These are phyloP conservation scores for Phyllostomus discolor DNA, from an alignment of 2,113 vertebrate genomes.

Conservation along the genomic window DNA sequence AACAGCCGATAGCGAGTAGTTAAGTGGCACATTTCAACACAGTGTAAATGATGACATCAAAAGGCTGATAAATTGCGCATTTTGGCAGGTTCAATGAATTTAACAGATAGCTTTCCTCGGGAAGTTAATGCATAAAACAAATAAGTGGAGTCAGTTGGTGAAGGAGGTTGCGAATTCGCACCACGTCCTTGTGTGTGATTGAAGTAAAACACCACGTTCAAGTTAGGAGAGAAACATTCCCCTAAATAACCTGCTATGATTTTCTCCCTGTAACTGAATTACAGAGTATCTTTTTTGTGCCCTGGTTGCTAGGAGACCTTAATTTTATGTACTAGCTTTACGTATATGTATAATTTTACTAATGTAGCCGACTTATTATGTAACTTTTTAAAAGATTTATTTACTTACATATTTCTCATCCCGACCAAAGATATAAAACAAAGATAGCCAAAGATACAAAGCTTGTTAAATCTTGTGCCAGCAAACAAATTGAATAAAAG, in stretches of 20 bases:
- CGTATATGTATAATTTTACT: background rate
- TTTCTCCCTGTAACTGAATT: background rate
- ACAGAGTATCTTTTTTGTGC: background rate
- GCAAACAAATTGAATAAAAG: background rate
- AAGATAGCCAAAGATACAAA: background rate
- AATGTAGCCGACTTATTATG: background rate
- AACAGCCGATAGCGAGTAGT: background rate
- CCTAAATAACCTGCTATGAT: background rate
- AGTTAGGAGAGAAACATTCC: background rate
- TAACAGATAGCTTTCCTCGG: background rate
- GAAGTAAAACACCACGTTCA: background rate
- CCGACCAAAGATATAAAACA: background rate
- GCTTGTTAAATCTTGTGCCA: background rate
- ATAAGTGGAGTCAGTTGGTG: background rate
- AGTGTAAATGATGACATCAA: background rate
- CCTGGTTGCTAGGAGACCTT: background rate
- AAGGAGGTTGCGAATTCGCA: background rate
- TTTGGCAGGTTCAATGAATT: background rate
- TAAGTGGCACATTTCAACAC: background rate
- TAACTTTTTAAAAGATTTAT: background rate
- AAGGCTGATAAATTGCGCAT: background rate
- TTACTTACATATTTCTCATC: background rate
- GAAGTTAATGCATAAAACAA: background rate
- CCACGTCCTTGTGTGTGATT: background rate
- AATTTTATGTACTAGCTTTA: background rate